A percentile compares a stretch with the other conserved stretches of the same genome.
phyloP scores from a whole-genome alignment of 2,888 invertebrate genomes.

The Amphipoea lucens region DNA sequence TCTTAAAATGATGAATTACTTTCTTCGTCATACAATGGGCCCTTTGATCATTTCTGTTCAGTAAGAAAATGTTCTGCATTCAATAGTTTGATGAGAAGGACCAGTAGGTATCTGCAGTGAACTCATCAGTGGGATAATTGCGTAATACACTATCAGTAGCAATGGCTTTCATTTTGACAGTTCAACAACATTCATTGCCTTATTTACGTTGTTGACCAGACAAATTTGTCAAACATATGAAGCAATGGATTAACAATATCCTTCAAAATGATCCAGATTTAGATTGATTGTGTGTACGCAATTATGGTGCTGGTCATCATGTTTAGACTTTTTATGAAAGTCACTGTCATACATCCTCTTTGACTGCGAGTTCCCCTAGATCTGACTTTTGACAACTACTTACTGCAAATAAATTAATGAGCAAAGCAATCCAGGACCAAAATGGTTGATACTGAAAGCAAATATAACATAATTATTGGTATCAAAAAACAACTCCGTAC shows the following conservation, averaged over 20 bases:
- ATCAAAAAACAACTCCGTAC: conserved; percentile 6
- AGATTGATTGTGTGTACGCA: neutral
- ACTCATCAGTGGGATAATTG: neutral
- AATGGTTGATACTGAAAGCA: neutral
- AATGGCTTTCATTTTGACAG: neutral
- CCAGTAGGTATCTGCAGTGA: neutral
- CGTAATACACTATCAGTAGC: too few relatives aligned
- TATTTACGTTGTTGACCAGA: neutral
- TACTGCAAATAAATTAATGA: neutral
- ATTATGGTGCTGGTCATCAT: neutral
- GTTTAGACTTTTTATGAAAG: neutral
- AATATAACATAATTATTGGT: conserved; percentile 21
- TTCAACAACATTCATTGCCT: neutral
- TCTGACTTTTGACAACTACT: neutral
- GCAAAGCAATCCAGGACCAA: neutral
- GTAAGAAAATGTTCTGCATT: neutral
- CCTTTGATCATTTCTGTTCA: neutral
- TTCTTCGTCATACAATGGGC: neutral
- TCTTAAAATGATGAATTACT: neutral
- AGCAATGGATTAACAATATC: neutral
- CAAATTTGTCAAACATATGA: neutral
- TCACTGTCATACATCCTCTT: neutral
- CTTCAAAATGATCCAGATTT: neutral
- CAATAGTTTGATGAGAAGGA: neutral
- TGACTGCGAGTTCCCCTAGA: neutral